A percentile compares a stretch with the other conserved stretches of the same genome.
phyloP scores from a whole-genome alignment of 2,113 vertebrate species.

The Seriola quinqueradiata region DNA sequence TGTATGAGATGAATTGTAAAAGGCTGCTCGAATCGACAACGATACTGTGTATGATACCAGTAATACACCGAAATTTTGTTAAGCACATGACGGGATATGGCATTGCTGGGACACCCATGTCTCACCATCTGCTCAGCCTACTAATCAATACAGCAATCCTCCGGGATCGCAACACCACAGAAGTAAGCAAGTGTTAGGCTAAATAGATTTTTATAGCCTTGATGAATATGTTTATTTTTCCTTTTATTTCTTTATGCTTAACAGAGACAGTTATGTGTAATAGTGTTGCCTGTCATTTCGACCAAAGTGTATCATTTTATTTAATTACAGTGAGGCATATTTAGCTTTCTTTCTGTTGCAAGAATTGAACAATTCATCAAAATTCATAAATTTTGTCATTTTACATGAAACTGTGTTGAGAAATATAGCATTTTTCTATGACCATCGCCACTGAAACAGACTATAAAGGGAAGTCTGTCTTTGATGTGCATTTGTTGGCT shows the following conservation, averaged over 20 bases:
- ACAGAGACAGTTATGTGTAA: not conserved
- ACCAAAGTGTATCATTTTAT: not conserved
- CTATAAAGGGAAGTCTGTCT: not conserved
- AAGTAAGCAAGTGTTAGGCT: slow-evolving; percentile 11
- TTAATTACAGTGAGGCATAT: not conserved
- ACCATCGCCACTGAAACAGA: not conserved
- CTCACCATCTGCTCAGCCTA: slow-evolving; percentile 56
- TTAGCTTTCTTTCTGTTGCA: not conserved
- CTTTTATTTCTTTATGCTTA: not conserved
- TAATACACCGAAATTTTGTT: slow-evolving; percentile 19
- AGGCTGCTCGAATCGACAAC: not conserved
- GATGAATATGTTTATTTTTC: not conserved
- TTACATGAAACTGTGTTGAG: not conserved
- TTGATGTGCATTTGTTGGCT: slow-evolving; percentile 24
- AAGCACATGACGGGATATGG: slow-evolving; percentile 44
- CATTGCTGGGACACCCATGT: slow-evolving; percentile 48
- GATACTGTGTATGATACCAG: not conserved
- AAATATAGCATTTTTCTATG: not conserved
- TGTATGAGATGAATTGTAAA: not conserved
- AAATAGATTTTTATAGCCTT: not conserved
- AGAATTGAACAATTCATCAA: not conserved
- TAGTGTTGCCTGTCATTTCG: not conserved
- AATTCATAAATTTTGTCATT: not conserved
- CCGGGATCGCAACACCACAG: not conserved
- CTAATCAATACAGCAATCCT: slow-evolving; percentile 26